Base-by-base conservation (phyloP, 2,888 invertebrate genomes). In the Augiades crinisus region DNA sequence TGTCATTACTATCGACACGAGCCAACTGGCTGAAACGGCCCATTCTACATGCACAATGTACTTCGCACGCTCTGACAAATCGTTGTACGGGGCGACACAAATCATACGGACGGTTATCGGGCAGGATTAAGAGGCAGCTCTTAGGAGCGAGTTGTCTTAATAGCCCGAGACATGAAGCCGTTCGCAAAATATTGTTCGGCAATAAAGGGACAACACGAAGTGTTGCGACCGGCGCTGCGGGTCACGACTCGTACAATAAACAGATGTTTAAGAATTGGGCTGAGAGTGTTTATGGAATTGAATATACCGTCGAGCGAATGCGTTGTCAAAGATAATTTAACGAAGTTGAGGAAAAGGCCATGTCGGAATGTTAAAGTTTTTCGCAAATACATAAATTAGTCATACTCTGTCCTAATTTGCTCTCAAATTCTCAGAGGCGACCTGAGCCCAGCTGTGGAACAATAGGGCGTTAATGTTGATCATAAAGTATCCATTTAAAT, bases 41-140 rank as follows among this genome's bases (percentile, higher is more conserved):
- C 24, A n/a, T 30, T 12, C 30, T 10, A 12, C 24, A 21, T 41
- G 22, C 24, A 47, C 33, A 41, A 49, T 41, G 30, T 30, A 37
- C 3, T 27, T 17, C 30, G 36, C 43, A 50, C 43, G 43, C 30
- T 50, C 43, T 30, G 30, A 50, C 50, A 43, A 50, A 43, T 43
- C 14, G 43, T 50, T 50, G 43, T 12, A 10, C 7, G 27, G 21
- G 36, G 34, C 43, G 43, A 50, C 43, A 50, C 50, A 36, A 50
- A 50, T 50, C 43, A 43, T 44, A 37, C 7, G 30, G 43, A 43
- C 50, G 43, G 36, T 16, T 50, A 27, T 36, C 50, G 12, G 16
- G 17, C 21, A 37, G 50, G 43, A 50, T 50, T 44, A 50, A 36
- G 49, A 30, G 43, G 43, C 36, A 21, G 10, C 13, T 10, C 21